Percentiles rank a stretch among this genome's conserved stretches.
Conservation (phyloP, 2,797 vertebrate genomes). For the Orestias chungarensis region DNA sequence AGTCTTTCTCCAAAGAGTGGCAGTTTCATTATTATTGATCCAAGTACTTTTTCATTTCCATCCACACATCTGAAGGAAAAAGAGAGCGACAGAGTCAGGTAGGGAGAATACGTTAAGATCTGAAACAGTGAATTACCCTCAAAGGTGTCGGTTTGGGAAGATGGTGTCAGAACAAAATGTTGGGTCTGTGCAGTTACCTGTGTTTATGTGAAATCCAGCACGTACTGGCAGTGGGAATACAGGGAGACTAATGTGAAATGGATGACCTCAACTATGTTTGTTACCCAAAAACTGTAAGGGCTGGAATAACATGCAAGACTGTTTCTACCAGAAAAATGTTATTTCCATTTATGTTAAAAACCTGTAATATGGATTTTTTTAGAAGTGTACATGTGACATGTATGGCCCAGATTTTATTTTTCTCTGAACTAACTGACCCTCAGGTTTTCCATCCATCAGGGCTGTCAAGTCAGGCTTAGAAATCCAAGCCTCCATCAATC, state of each 20-base stretch:
- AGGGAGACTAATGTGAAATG: conserved; percentile 60
- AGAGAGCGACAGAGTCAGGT: background rate
- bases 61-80: conserved; percentile 22
- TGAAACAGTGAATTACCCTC: conserved; percentile 10
- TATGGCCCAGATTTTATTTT: conserved; percentile 9
- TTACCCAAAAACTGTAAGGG: conserved; percentile 73
- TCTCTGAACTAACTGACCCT: conserved; percentile 2
- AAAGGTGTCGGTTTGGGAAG: conserved; percentile 14
- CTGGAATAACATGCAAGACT: conserved; percentile 56
- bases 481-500: conserved; percentile 10
- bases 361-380: conserved; percentile 1
- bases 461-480: background rate
- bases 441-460: conserved; percentile 11
- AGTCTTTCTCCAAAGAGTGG: conserved; percentile 30
- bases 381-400: background rate
- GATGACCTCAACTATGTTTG: conserved; percentile 77
- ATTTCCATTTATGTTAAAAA: background rate
- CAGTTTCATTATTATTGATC: conserved; percentile 51
- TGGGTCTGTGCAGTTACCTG: background rate
- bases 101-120: conserved; percentile 10
- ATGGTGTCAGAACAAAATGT: conserved; percentile 2
- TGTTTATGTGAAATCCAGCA: conserved; percentile 1
- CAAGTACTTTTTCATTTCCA: conserved; percentile 29
- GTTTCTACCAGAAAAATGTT: conserved; percentile 7
- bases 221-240: conserved; percentile 74